These are phyloP conservation scores for Sphaerodactylus townsendi DNA, from an alignment of 2,113 vertebrate species.

Conservation along the genomic window DNA sequence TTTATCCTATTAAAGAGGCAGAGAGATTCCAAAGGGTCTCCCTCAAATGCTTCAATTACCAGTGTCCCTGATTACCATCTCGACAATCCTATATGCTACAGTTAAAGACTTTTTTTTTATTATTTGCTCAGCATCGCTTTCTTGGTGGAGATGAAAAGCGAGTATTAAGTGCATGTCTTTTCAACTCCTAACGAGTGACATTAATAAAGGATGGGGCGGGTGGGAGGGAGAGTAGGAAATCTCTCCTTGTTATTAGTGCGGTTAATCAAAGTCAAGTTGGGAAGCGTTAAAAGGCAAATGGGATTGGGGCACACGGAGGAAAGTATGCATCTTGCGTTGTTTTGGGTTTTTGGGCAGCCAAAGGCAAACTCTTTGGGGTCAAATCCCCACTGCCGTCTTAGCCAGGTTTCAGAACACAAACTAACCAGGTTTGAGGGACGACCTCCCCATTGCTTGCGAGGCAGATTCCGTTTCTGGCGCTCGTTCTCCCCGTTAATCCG, in stretches of 20 bases:
- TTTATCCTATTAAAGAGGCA: conserved; percentile 84
- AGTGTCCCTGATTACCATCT: conserved; percentile 79
- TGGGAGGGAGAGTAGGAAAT: conserved; percentile 37
- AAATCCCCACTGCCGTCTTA: no score
- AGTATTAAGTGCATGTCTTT: conserved; percentile 76
- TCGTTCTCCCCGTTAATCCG: no score
- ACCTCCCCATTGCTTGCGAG: no score
- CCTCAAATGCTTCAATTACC: conserved; percentile 82
- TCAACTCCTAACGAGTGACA: conserved; percentile 71
- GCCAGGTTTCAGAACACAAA: no score
- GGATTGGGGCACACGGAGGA: conserved; percentile 23
- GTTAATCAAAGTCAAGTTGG: conserved; percentile 77
- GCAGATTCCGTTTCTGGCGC: no score
- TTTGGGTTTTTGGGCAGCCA: conserved; percentile 49
- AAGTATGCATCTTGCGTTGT: conserved; percentile 39
- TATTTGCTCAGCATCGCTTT: conserved; percentile 73
- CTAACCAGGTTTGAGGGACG: no score
- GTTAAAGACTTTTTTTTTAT: conserved; percentile 73
- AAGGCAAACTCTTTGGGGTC: conserved; percentile 59
- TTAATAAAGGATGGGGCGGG: conserved; percentile 46
- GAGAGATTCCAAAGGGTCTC: conserved; percentile 80
- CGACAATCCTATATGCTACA: conserved; percentile 75
- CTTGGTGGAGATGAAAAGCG: conserved; percentile 78
- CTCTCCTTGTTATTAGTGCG: conserved; percentile 66
- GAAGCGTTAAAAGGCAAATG: conserved; percentile 60